Conservation (phyloP, 2,797 vertebrate species). For the Enteromius mattozi region DNA sequence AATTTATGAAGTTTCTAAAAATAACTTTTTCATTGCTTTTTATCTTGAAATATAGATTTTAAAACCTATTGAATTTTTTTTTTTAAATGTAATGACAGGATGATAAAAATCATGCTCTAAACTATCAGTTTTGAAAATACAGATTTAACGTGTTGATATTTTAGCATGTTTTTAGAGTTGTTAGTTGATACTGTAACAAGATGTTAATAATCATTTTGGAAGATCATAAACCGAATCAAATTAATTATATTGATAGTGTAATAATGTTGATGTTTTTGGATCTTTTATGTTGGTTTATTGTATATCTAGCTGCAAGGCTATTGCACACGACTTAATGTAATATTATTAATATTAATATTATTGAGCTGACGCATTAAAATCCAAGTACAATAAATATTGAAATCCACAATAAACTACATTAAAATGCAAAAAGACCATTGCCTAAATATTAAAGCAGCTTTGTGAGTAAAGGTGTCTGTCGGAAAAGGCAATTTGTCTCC, state of each 20-base stretch:
- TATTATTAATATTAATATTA: neutral
- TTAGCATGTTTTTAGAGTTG: neutral
- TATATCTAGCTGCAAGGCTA: neutral
- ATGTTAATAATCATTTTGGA: neutral
- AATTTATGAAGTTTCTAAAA: neutral
- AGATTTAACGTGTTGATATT: neutral
- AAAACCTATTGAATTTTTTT: too few relatives aligned
- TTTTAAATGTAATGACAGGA: too few relatives aligned
- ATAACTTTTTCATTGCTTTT: neutral
- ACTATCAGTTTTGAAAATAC: too few relatives aligned
- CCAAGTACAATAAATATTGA: neutral
- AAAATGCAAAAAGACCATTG: neutral
- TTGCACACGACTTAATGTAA: neutral
- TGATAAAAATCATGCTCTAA: too few relatives aligned
- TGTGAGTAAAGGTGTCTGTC: neutral
- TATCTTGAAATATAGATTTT: neutral
- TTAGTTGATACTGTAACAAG: neutral
- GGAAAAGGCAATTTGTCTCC: neutral
- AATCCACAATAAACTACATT: neutral
- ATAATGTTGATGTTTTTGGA: neutral
- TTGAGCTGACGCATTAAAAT: neutral
- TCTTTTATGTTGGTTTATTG: neutral
- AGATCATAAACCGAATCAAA: neutral
- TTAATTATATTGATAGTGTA: too few relatives aligned
- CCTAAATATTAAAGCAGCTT: slow-evolving; percentile 16